phyloP scores from a whole-genome alignment of 2,113 vertebrate genomes.

The Nyctereutes procyonoides region DNA sequence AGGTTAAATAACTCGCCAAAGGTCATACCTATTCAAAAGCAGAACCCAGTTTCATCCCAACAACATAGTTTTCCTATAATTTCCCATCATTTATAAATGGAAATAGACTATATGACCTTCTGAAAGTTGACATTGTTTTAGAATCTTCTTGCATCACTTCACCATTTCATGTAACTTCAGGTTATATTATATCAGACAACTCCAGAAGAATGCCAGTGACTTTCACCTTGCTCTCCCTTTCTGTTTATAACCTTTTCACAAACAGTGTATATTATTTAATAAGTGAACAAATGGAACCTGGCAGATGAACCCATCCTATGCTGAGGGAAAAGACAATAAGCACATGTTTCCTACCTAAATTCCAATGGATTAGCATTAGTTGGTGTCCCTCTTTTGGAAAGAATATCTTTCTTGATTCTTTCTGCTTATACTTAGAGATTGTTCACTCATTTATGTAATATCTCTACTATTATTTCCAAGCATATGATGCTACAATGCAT shows the following conservation, averaged over 20 bases:
- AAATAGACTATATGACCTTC: conserved; percentile 25
- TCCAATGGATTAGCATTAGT: background rate
- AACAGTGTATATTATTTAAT: conserved; percentile 71
- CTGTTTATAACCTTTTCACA: conserved; percentile 74
- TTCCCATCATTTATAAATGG: background rate
- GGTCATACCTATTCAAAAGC: background rate
- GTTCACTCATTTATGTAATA: background rate
- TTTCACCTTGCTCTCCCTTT: conserved; percentile 78
- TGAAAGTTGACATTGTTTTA: conserved; percentile 25
- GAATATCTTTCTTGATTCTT: background rate
- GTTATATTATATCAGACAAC: conserved; percentile 74
- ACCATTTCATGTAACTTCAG: conserved; percentile 75
- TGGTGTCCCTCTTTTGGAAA: background rate
- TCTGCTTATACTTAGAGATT: background rate
- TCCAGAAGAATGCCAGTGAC: conserved; percentile 70
- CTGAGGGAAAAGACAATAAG: background rate
- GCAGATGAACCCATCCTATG: conserved; percentile 39
- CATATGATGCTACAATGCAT: background rate
- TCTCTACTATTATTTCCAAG: background rate
- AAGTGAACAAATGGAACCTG: conserved; percentile 68
- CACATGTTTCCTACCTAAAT: background rate
- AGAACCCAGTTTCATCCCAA: background rate
- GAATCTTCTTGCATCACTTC: conserved; percentile 76
- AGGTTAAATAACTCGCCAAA: background rate
- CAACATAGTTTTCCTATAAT: background rate